These are phyloP conservation scores for Callipepla californica DNA, from an alignment of 2,113 vertebrate species.

Conservation along the genomic window DNA sequence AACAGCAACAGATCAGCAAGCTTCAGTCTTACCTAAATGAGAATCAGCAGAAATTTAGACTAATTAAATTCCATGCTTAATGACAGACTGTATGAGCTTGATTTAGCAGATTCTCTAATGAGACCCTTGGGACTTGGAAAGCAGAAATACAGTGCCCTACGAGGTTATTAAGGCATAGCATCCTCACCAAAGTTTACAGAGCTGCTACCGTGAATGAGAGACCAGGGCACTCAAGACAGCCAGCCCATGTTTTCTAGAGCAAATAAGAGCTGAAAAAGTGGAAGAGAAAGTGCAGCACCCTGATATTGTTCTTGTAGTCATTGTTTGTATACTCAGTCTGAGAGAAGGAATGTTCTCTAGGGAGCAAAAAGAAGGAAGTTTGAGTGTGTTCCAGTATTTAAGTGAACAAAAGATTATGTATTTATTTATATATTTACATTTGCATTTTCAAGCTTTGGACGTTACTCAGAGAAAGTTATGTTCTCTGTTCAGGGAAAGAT, in stretches of 20 bases:
- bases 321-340: not conserved
- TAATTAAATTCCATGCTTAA: slow-evolving; percentile 51
- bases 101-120: slow-evolving; percentile 62
- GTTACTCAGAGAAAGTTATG: not conserved
- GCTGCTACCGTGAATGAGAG: not conserved
- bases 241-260: not conserved
- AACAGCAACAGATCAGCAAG: slow-evolving; percentile 41
- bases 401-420: not conserved
- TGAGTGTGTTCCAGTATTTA: not conserved
- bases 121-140: slow-evolving; percentile 35
- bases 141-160: not conserved
- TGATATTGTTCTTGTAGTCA: not conserved
- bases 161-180: not conserved
- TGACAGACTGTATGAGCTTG: slow-evolving; percentile 8
- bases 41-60: not conserved
- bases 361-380: not conserved
- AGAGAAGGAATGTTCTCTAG: not conserved
- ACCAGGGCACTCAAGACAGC: not conserved
- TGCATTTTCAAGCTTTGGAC: not conserved
- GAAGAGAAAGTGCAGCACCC: not conserved
- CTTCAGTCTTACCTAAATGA: slow-evolving; percentile 43
- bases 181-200: not conserved
- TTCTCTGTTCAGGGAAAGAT: not conserved
- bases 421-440: not conserved
- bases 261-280: not conserved